Conservation (phyloP, 2,888 invertebrate genomes). For the Clusia tigrina region DNA sequence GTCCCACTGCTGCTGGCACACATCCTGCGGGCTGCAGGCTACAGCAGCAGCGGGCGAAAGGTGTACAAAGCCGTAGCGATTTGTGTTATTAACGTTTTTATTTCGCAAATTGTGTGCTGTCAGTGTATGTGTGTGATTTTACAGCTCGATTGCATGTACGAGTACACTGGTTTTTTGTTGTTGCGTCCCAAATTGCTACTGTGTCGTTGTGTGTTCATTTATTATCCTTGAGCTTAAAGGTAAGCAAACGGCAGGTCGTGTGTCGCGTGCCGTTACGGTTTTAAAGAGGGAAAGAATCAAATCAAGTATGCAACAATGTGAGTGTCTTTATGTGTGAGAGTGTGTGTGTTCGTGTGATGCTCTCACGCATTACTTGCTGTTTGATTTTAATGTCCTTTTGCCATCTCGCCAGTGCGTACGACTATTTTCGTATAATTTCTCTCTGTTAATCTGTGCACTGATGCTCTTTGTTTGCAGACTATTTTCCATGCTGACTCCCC, state of each 20-base stretch:
- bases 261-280: slow-evolving; percentile 50
- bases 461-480: slow-evolving; percentile 54
- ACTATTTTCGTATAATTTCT: slow-evolving; percentile 11
- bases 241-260: slow-evolving; percentile 47
- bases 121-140: slow-evolving; percentile 39
- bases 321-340: not conserved
- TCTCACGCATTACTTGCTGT: not conserved
- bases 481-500: slow-evolving; percentile 28
- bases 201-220: slow-evolving; percentile 12
- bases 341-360: not conserved
- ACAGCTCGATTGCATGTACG: slow-evolving; percentile 49
- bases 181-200: not conserved
- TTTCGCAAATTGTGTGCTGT: slow-evolving; percentile 24
- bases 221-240: not conserved
- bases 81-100: slow-evolving; percentile 40
- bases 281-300: slow-evolving; percentile 17
- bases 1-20: slow-evolving; percentile 46
- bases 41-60: slow-evolving; percentile 33
- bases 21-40: slow-evolving; percentile 14
- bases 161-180: slow-evolving; percentile 16
- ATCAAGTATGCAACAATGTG: too few relatives aligned
- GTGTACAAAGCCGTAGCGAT: slow-evolving; percentile 38
- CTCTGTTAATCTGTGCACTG: too few relatives aligned
- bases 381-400: not conserved
- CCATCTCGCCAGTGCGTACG: slow-evolving; percentile 19